Evolutionary conservation across 2,113 vertebrate genomes (phyloP).

Genomic region (Pterocles burchelli): DNA sequence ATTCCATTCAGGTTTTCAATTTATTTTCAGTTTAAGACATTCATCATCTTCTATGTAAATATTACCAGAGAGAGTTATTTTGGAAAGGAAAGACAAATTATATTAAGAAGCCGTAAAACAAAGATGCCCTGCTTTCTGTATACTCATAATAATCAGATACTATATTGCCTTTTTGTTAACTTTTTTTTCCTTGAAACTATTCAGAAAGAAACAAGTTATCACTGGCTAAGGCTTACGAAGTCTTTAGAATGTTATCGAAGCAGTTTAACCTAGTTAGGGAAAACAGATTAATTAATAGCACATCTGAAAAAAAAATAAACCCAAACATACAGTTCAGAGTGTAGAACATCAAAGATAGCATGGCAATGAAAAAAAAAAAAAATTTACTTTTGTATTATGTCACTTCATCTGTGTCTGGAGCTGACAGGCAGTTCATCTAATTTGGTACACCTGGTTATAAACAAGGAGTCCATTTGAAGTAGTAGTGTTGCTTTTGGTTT

Average conservation of each 20-base stretch:
- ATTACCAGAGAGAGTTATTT: neutral
- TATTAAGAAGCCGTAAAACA: neutral
- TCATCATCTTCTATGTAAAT: neutral
- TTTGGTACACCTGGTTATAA: neutral
- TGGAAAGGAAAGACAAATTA: neutral
- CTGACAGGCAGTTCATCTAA: neutral
- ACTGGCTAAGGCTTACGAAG: neutral
- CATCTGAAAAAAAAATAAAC: neutral
- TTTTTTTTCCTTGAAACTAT: neutral
- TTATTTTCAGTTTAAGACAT: neutral
- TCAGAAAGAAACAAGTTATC: neutral
- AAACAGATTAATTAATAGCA: neutral
- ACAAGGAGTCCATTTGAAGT: neutral
- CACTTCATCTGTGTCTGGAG: neutral
- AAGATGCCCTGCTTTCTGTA: neutral
- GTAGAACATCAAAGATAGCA: neutral
- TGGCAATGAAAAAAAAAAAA: neutral
- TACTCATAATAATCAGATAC: neutral
- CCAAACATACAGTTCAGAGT: neutral
- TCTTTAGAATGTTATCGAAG: neutral
- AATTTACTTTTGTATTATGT: neutral
- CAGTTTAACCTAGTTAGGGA: neutral
- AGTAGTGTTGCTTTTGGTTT: neutral
- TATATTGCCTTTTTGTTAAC: neutral
- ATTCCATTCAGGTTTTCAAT: neutral